Percentiles rank a stretch among this genome's conserved stretches.
Conservation (phyloP, 30 jellyfish, hydroid and myxozoan genomes). For the Pseudorhiza aurosa region DNA sequence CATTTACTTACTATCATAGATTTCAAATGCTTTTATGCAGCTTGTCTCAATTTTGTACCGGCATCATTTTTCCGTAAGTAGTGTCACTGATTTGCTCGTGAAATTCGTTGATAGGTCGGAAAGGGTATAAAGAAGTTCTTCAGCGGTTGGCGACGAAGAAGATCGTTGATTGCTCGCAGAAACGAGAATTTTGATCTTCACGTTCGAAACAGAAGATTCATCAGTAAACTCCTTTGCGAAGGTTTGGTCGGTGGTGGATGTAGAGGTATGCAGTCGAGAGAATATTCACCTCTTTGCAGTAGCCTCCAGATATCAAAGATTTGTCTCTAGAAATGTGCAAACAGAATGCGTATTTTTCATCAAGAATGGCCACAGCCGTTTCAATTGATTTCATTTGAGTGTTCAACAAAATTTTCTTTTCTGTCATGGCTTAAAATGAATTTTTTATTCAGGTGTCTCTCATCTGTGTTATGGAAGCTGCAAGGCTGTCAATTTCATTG, state of each 20-base stretch:
- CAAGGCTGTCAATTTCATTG: slow-evolving; percentile 87
- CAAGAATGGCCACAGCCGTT: too few species aligned
- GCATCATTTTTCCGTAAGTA: too few species aligned
- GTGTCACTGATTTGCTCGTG: not conserved
- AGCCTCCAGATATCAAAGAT: too few species aligned
- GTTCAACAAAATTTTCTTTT: too few species aligned
- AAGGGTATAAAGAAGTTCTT: slow-evolving; percentile 67
- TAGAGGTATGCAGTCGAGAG: slow-evolving; percentile 86
- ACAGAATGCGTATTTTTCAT: too few species aligned
- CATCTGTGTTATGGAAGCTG: slow-evolving; percentile 93
- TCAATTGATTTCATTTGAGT: too few species aligned
- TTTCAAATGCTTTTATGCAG: too few species aligned
- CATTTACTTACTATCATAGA: too few species aligned
- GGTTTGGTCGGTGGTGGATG: slow-evolving; percentile 99
- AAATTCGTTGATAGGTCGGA: slow-evolving; percentile 65
- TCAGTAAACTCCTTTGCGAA: slow-evolving; percentile 92
- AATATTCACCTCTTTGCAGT: too few species aligned
- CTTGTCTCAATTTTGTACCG: too few species aligned
- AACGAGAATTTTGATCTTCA: slow-evolving; percentile 89
- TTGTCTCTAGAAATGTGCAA: too few species aligned
- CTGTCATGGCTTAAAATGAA: too few species aligned
- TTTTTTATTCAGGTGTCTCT: slow-evolving; percentile 59
- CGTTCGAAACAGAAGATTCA: slow-evolving; percentile 83
- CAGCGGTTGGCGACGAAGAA: slow-evolving; percentile 95
- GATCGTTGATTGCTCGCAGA: slow-evolving; percentile 84